Base-by-base conservation (phyloP, 64 coral and sea anemone genomes). In the Dendronephthya gigantea region DNA sequence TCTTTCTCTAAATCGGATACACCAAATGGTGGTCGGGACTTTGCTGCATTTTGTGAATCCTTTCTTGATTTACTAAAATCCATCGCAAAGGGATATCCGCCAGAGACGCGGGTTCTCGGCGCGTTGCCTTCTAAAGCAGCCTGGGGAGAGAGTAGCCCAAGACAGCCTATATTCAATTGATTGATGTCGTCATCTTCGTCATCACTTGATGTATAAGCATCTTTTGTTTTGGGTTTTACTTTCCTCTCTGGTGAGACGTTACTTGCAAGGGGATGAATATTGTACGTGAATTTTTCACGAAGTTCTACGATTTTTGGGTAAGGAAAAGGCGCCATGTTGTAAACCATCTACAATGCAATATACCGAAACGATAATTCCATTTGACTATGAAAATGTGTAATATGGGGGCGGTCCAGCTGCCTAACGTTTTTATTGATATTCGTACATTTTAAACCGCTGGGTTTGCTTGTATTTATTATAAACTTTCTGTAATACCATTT, bases 251-350 rank as follows among this genome's bases (percentile, higher is more conserved):
- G 15, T 33, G 72, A 79, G 30, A 35, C 7, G 72, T 79, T 79
- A 45, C 84, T 92, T 51, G 91, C 87, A 43, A 98, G 91, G 29
- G 95, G 95, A 84, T 98, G 90, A 47, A 98, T 98, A 74, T 98
- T 92, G 58, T 98, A 98, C 2, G 92, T 98, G 48, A 91, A 98
- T 50, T 98, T 92, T 70, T 98, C 95, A 40, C 92, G 88, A n/a
- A 98, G 92, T 39, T 93, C 95, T 28, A 89, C 95, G 39, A 98
- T 84, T 58, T 92, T 90, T 16, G 95, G 95, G 12, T 93, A 83
- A 49, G 95, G 95, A 81, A 98, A 98, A 31, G 95, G 90, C 40
- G 95, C 95, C 30, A 98, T 40, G 12, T 90, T 86, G 75, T 98
- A 98, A 14, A 98, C 92, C 56, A 87, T 91, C 95, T 98, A 83